Evolutionary conservation across 2,113 vertebrate genomes (phyloP), one percentile per base, ranked within the genome.

Genomic region (Calonectris borealis): DNA sequence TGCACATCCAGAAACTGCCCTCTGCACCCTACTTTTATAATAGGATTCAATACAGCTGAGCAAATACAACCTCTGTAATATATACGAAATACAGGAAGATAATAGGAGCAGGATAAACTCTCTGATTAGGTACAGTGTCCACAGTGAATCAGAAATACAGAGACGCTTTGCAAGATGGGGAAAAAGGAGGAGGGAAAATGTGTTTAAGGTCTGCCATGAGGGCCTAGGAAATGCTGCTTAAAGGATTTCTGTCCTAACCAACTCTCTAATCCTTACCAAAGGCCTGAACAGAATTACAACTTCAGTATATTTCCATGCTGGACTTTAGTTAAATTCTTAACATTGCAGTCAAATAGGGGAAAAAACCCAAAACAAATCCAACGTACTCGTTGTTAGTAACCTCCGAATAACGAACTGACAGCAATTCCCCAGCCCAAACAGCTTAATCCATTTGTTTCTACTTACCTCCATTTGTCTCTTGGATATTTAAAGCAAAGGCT

Each of bases 381-480:
- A 15, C 0, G 0, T 22, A 10, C 32, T 21, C 26, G 14, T 13
- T 54, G 29, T 32, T 40, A 66, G 52, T 20, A 80, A 77, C 58
- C 26, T 24, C 70, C 1, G 2, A 79, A 31, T 36, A 90, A 77
- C 1, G 5, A 54, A 24, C 13, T 17, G 5, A 51, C n/a, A 86
- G 58, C 60, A 76, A 48, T 44, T 44, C 66, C 82, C 81, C 68
- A 81, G 51, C 88, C 61, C 91, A 62, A 72, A 21, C 44, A 73
- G 51, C 58, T 90, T 64, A 42, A 84, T 79, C 44, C 25, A 13
- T 86, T 73, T 52, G 48, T 82, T 83, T 73, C 61, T 52, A 92
- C 98, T 97, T 91, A 98, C 98, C 98, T 93, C 93, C 95, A 95
- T 93, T 88, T 96, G 69, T 94, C 91, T 72, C 95, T 86, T 52